A percentile compares a stretch with the other conserved stretches of the same genome.
These are phyloP conservation scores for Ophion obscuratus DNA, from an alignment of 2,888 invertebrate species.

Conservation along the genomic window DNA sequence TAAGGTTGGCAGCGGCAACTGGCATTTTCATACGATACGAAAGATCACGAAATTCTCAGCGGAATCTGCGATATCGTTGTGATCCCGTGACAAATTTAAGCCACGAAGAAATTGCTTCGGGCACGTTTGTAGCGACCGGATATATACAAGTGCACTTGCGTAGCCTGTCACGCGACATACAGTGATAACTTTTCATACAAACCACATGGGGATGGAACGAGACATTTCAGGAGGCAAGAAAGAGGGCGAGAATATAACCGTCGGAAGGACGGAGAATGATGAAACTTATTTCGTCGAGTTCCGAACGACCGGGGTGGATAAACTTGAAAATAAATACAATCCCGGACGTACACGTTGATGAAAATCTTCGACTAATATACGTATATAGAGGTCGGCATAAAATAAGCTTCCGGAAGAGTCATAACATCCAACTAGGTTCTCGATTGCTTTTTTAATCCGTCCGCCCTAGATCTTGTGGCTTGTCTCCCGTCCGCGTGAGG, in stretches of 20 bases:
- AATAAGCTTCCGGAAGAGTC: constrained; percentile 51
- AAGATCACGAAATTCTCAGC: constrained; percentile 5
- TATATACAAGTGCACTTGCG: constrained; percentile 10
- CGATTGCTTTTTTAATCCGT: constrained; percentile 66
- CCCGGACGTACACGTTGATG: constrained; percentile 35
- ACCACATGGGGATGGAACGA: constrained; percentile 17
- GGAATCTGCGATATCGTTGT: constrained; percentile 19
- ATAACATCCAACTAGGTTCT: constrained; percentile 49
- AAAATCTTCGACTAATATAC: constrained; percentile 42
- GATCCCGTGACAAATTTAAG: constrained; percentile 33
- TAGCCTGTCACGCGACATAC: constrained; percentile 31
- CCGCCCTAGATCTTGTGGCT: constrained; percentile 22
- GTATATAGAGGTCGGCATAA: constrained; percentile 28
- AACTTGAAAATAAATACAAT: constrained; percentile 55
- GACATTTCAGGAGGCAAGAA: constrained; percentile 5
- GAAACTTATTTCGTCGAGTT: constrained; percentile 49
- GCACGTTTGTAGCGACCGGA: neutral
- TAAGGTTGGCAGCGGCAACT: neutral
- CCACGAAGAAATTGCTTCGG: neutral
- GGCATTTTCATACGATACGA: constrained; percentile 1
- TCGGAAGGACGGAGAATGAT: neutral
- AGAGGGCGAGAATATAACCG: neutral
- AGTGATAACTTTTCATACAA: constrained; percentile 58
- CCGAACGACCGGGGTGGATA: constrained; percentile 9
- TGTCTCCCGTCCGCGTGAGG: neutral